Conservation (phyloP, 2,113 vertebrate genomes). For the Sander lucioperca region DNA sequence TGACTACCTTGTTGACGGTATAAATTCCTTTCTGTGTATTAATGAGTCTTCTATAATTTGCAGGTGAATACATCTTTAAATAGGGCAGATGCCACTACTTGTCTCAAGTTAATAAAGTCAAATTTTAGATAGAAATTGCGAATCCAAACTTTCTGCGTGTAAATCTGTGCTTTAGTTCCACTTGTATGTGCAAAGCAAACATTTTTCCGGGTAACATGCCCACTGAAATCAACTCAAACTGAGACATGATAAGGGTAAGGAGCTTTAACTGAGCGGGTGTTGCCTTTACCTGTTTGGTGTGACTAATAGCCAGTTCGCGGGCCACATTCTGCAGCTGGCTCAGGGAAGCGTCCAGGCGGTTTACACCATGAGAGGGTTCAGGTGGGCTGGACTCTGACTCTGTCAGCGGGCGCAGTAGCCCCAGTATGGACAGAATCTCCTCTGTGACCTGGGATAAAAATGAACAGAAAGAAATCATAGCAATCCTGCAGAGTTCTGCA, state of each 20-base stretch:
- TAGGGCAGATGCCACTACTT: background rate
- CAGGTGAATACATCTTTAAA: background rate
- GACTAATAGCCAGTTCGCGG: conserved; percentile 73
- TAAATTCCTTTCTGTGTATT: background rate
- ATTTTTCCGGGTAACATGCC: background rate
- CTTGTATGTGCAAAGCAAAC: conserved; percentile 24
- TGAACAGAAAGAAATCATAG: rapidly evolving
- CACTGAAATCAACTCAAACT: conserved; percentile 12
- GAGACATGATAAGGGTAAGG: background rate
- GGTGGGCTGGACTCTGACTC: conserved; percentile 8
- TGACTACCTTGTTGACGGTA: background rate
- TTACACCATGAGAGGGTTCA: background rate
- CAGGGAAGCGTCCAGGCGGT: conserved; percentile 72
- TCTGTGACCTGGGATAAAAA: conserved; percentile 76
- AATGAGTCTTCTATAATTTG: background rate
- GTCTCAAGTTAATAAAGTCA: background rate
- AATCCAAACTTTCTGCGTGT: background rate
- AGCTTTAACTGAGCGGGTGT: conserved; percentile 1
- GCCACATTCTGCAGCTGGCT: conserved; percentile 77
- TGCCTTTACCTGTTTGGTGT: conserved; percentile 70
- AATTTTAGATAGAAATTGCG: background rate
- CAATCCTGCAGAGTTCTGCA: background rate
- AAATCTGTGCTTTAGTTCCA: background rate
- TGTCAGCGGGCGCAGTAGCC: conserved; percentile 78
- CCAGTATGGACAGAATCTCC: conserved; percentile 80